Conservation (phyloP, 2,888 invertebrate genomes). For the Tillus elongatus region DNA sequence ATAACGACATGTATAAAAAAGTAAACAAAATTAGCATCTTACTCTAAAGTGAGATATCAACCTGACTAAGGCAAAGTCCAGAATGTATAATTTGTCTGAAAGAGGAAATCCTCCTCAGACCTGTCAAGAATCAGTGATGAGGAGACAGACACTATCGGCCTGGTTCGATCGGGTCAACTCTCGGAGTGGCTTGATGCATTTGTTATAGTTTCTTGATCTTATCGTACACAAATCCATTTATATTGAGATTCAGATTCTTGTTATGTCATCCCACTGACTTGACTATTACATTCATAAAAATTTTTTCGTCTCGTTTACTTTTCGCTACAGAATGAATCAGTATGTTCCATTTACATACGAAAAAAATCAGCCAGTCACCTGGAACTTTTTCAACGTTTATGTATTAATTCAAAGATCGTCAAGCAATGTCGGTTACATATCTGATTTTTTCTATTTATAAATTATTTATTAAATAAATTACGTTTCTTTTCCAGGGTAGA, state of each 20-base stretch:
- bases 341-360: too few species aligned
- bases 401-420: too few species aligned
- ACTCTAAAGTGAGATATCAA: constrained; percentile 10
- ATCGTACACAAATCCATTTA: constrained; percentile 40
- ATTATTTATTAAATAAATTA: too few species aligned
- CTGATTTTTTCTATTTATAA: too few species aligned
- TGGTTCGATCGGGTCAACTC: constrained; percentile 33
- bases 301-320: too few species aligned
- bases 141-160: constrained; percentile 37
- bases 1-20: too few species aligned
- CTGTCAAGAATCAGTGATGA: constrained; percentile 31
- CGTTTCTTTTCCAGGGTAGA: too few species aligned
- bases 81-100: constrained; percentile 33
- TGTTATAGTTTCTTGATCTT: constrained; percentile 35
- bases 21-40: neutral
- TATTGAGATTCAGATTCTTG: constrained; percentile 40
- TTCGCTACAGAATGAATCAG: too few species aligned
- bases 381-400: too few species aligned
- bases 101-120: constrained; percentile 38
- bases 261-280: constrained; percentile 35
- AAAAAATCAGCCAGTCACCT: too few species aligned
- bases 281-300: too few species aligned
- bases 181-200: constrained; percentile 27
- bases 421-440: too few species aligned
- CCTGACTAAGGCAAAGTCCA: constrained; percentile 29